Base-by-base conservation (phyloP, 2,113 vertebrate species). In the Hystrix brachyura region DNA sequence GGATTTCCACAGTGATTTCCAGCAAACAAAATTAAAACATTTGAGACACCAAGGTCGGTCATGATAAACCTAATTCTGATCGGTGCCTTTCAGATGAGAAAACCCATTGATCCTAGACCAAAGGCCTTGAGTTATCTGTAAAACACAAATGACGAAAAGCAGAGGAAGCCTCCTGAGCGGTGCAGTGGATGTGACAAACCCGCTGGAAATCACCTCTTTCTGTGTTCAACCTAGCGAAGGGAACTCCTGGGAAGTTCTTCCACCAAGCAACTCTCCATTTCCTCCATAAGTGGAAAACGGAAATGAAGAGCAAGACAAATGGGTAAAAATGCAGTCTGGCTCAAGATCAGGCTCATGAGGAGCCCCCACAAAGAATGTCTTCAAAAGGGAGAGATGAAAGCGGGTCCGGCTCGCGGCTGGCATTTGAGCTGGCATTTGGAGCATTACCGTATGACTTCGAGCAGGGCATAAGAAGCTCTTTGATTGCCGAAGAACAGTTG, bases 401-500 rank as follows among this genome's bases (percentile, higher is more conserved):
- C 46, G 84, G 95, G 57, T 67, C 94, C 53, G 21, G 92, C 91
- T 88, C 86, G 97, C 84, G 90, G 90, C 98, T 97, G 72, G 90
- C 92, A 95, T 90, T 71, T 90, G 83, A 53, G 71, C 92, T 97
- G 98, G 95, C 96, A 98, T 98, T 98, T 98, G 95, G 92, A 97
- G 83, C 48, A 34, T 93, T 87, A 94, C 91, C 27, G 53, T 95
- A 97, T 55, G 34, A 98, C 92, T 96, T 21, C 0, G 57, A 82
- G 83, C 94, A 95, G 97, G 93, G 80, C 96, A 94, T 96, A 97
- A 98, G 96, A 88, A 97, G 92, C 76, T 78, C 88, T 98, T 98
- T 98, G 97, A 98, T 97, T 97, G 94, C 93, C 97, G 60, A 65
- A 97, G 98, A 98, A 98, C 98, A 98, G 97, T 91, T 91, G 94